Evolutionary conservation across 2,888 invertebrate species (phyloP), one percentile per base, ranked within the genome.

Genomic region (Diplazon laetatorius): DNA sequence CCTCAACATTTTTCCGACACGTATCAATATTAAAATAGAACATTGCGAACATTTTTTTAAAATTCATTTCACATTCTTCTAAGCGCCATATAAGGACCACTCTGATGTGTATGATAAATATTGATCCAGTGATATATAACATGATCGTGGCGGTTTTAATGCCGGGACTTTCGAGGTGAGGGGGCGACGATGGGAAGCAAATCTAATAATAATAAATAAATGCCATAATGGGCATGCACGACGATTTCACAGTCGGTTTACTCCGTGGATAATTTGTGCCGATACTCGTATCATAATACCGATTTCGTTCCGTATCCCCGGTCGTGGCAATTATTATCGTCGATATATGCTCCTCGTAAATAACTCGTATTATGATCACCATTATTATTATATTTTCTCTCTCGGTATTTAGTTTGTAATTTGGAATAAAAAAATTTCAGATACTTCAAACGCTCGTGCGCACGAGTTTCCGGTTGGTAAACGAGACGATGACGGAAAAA

Each of bases 191-290:
- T 68, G 71, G 60, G 46, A 68, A 76, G 46, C 44, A 39, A 62
- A 76, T 59, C 22, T 12, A 35, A 57, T 55, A 55, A 55, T 35
- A 35, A 55, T 18, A 37, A 57, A 57, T 37, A 37, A 57, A 35
- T 25, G 14, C 22, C 1, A 25, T 44, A 44, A 39, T 22, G 25
- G 25, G 12, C 14, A n/a, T 50, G 37, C 39, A 18, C 22, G 48
- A 55, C 74, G 60, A 78, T 78, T 78, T 74, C 70, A 74, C 77
- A 50, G 78, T 78, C 75, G 63, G 69, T 74, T 78, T 70, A 70
- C 50, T 22, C 52, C 30, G 14, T 48, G 59, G 70, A 16, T 65
- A 50, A 70, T 70, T 71, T 20, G 18, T 37, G 42, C 14, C 25
- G 37, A 48, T 48, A 46, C 30, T 10, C 46, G 12, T 16, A 73